Evolutionary conservation across 2,797 vertebrate species (phyloP).

Genomic region (Chelmon rostratus): DNA sequence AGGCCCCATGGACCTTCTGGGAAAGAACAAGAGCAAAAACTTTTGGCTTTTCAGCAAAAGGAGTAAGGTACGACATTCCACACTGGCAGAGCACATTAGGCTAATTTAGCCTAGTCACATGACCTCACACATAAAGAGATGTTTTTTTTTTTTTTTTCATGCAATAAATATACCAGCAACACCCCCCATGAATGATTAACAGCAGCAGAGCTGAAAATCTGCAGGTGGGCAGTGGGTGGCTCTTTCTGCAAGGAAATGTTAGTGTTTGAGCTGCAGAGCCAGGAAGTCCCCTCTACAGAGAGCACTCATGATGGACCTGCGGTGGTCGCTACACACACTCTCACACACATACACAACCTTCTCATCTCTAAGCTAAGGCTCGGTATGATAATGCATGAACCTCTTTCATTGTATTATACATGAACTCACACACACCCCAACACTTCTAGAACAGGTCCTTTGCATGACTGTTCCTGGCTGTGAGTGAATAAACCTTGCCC

Average conservation of each 20-base stretch:
- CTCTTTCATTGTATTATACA: conserved; percentile 42
- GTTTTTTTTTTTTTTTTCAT: neutral
- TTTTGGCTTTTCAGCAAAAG: conserved; percentile 93
- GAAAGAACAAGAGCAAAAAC: conserved; percentile 88
- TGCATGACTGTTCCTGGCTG: conserved; percentile 83
- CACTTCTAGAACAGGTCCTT: conserved; percentile 70
- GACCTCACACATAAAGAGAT: neutral
- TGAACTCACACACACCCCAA: conserved; percentile 25
- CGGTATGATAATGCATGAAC: conserved; percentile 65
- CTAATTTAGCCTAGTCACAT: conserved; percentile 6
- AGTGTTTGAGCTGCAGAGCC: conserved; percentile 22
- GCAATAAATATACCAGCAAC: conserved; percentile 1
- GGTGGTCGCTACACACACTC: conserved; percentile 51
- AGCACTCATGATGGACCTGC: conserved; percentile 54
- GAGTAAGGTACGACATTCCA: conserved; percentile 88
- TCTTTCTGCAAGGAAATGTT: conserved; percentile 22
- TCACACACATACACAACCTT: conserved; percentile 22
- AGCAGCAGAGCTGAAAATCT: neutral
- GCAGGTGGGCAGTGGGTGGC: conserved; percentile 28
- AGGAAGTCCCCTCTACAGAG: conserved; percentile 52
- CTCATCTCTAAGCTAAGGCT: conserved; percentile 48
- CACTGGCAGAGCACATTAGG: neutral
- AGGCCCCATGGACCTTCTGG: conserved; percentile 86
- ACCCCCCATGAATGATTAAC: neutral
- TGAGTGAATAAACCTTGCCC: conserved; percentile 62